Base-by-base conservation (phyloP, 2,113 vertebrate genomes). In the Morone chrysops region DNA sequence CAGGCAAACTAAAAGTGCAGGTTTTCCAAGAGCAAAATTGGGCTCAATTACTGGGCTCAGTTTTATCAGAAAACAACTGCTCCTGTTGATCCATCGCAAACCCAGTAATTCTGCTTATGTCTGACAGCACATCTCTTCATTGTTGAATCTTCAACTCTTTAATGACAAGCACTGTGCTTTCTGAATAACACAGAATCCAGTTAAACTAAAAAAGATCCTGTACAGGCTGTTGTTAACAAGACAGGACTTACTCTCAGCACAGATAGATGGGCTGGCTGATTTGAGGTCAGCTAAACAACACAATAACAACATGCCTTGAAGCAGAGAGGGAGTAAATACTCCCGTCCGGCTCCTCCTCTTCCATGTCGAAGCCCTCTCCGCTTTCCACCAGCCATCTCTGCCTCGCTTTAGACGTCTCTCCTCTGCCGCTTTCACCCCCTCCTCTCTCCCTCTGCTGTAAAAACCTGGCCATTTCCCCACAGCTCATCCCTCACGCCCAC, bases 401-500 rank as follows among this genome's bases (percentile, higher is more conserved):
- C 62, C 66, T 80, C 8, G 51, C 63, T 78, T 78, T n/a, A 56
- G 70, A 82, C 43, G 22, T 63, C 75, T 83, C 84, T 76, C 47
- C 73, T 45, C 56, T 54, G 59, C 75, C 0, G 8, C 8, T 38
- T 40, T 13, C 45, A 31, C 68, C 17, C 8, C 10, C 36, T 48
- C 82, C 61, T 47, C 85, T 61, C 80, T 68, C 71, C 73, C 86
- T 73, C 51, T 38, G 85, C 89, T 89, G 87, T 87, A 83, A 90
- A 93, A 94, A 87, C 88, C 92, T 88, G 86, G 91, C 92, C 93
- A 93, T 94, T 94, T 94, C 90, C 93, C 92, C 92, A 87, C 91
- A 89, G 91, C 93, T 94, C 94, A 93, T 95, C 92, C 89, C 90
- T 94, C 93, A 94, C 89, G 89, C 92, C 91, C 90, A 95, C 94